phyloP scores from a whole-genome alignment of 2,888 invertebrate genomes.

The Drosophila stalkeri region DNA sequence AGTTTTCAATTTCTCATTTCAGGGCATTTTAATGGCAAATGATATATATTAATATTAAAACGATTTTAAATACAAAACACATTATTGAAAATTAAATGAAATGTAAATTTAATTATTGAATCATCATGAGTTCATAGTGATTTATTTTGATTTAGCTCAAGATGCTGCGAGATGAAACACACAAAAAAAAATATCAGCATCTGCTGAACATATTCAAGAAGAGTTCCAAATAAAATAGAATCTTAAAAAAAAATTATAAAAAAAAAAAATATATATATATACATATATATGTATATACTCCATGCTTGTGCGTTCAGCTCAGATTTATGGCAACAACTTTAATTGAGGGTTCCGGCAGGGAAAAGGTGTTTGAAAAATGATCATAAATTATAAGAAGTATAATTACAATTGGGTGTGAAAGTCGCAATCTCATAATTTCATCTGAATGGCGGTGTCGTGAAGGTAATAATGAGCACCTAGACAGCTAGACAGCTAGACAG shows the following conservation, averaged over 20 bases:
- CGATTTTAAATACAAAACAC: not conserved
- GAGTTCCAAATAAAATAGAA: not conserved
- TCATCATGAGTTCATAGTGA: conserved; percentile 6
- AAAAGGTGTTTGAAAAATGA: conserved; percentile 46
- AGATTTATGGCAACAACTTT: conserved; percentile 14
- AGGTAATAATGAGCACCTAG: conserved; percentile 4
- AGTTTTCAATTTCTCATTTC: too few species aligned
- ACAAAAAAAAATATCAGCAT: conserved; percentile 4
- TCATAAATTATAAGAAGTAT: conserved; percentile 33
- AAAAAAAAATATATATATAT: not conserved
- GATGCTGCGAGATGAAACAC: conserved; percentile 1
- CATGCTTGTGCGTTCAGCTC: not conserved
- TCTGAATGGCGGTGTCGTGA: conserved; percentile 28
- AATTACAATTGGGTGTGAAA: conserved; percentile 31
- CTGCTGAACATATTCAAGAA: conserved; percentile 1
- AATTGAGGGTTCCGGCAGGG: conserved; percentile 7
- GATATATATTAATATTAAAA: not conserved
- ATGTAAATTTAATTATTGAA: not conserved
- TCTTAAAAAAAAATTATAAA: not conserved
- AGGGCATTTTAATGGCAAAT: too few species aligned
- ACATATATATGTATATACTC: not conserved
- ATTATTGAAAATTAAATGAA: not conserved
- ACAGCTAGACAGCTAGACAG: not conserved
- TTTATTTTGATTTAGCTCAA: conserved; percentile 17
- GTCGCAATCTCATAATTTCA: conserved; percentile 28